Evolutionary conservation across 2,113 vertebrate genomes (phyloP).

Genomic region (Stegostoma tigrinum): DNA sequence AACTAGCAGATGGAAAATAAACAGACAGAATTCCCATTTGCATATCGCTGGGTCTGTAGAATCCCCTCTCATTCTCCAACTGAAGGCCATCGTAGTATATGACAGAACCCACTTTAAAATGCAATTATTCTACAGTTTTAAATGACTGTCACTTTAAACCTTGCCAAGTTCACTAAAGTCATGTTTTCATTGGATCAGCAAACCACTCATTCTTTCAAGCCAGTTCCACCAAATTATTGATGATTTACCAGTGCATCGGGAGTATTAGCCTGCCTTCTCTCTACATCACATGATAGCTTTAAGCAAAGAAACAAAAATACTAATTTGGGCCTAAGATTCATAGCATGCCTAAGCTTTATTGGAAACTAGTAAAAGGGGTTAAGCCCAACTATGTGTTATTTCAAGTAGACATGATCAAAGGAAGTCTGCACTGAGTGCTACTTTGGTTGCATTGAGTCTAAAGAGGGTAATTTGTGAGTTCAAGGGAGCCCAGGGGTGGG

Average conservation of each 20-base stretch:
- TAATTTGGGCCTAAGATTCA: too few species aligned
- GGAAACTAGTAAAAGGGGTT: too few species aligned
- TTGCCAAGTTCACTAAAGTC: neutral
- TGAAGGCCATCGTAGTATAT: neutral
- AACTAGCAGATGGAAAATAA: neutral
- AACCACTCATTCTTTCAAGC: neutral
- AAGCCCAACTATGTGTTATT: too few species aligned
- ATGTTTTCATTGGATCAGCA: neutral
- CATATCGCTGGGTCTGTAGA: neutral
- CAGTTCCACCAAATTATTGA: neutral
- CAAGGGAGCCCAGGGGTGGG: too few species aligned
- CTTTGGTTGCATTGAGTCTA: too few species aligned
- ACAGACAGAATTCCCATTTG: neutral
- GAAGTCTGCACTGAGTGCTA: too few species aligned
- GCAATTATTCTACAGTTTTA: neutral
- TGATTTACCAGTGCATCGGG: neutral
- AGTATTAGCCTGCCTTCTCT: neutral
- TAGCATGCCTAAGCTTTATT: too few species aligned
- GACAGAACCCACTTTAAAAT: neutral
- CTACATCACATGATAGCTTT: neutral
- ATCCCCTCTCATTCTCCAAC: neutral
- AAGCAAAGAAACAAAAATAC: neutral
- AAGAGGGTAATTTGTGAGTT: too few species aligned
- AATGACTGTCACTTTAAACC: neutral
- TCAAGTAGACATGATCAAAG: too few species aligned